A percentile compares a stretch with the other conserved stretches of the same genome.
phyloP scores from a whole-genome alignment of 2,113 vertebrate species.

The Stigmatopora nigra region DNA sequence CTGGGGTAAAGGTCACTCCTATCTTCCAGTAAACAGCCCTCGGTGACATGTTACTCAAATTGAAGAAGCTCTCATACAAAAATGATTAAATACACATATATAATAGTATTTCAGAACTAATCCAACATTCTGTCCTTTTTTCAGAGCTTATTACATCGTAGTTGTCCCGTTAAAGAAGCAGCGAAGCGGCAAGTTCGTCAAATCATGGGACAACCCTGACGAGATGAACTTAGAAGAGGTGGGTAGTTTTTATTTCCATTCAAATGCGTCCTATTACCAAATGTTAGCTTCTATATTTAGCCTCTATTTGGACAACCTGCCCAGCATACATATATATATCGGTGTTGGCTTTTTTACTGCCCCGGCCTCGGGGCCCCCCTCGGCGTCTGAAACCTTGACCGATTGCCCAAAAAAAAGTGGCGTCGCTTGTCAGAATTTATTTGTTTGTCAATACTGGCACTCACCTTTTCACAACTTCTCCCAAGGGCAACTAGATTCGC shows the following conservation, averaged over 20 bases:
- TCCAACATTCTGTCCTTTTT: conserved; percentile 13
- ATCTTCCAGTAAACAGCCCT: too few relatives aligned
- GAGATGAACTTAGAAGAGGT: conserved; percentile 99
- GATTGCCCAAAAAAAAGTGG: conserved; percentile 54
- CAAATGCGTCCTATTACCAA: conserved; percentile 51
- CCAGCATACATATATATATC: conserved; percentile 3
- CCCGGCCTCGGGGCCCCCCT: conserved; percentile 32
- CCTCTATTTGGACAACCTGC: conserved; percentile 22
- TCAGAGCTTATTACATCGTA: conserved; percentile 93
- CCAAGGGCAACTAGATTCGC: conserved; percentile 72
- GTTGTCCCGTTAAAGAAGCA: conserved; percentile 98
- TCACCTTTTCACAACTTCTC: conserved; percentile 71
- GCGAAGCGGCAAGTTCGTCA: conserved; percentile 87
- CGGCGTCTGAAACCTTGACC: conserved; percentile 61
- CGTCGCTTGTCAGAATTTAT: conserved; percentile 67
- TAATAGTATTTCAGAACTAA: too few relatives aligned
- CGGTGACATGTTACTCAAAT: too few relatives aligned
- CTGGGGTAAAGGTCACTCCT: too few relatives aligned
- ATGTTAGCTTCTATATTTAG: conserved; percentile 60
- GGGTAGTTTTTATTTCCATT: conserved; percentile 9
- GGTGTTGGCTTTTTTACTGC: conserved; percentile 38
- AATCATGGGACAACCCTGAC: conserved; percentile 93
- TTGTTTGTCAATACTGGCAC: conserved; percentile 73
- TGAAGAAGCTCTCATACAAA: too few relatives aligned
- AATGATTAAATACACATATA: too few relatives aligned